Percentiles rank a stretch among this genome's conserved stretches.
These are phyloP conservation scores for Dolichoris vasculosae DNA, from an alignment of 1,140 invertebrate species.

Conservation along the genomic window DNA sequence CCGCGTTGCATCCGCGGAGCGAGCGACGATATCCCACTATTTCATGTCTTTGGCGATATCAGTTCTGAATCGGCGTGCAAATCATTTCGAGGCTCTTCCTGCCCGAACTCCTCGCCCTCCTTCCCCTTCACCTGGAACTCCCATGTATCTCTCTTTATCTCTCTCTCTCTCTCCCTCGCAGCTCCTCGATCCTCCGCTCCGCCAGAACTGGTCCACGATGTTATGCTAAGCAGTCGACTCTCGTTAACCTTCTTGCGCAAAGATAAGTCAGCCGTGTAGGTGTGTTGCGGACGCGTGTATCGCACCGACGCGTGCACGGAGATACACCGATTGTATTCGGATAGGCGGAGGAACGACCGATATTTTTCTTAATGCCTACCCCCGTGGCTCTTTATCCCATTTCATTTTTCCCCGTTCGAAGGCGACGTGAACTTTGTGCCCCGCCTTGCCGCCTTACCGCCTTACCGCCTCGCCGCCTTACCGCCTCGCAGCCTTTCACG, in stretches of 20 bases:
- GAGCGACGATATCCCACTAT: slow-evolving; percentile 58
- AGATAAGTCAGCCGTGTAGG: slow-evolving; percentile 43
- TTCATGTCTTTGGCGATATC: slow-evolving; percentile 64
- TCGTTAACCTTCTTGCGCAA: slow-evolving; percentile 60
- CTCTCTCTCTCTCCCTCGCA: slow-evolving; percentile 31
- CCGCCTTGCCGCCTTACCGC: background rate
- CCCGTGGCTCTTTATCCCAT: background rate
- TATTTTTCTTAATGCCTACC: background rate
- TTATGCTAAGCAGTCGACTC: slow-evolving; percentile 61
- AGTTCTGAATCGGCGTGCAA: slow-evolving; percentile 57
- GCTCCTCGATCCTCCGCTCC: slow-evolving; percentile 20
- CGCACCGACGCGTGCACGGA: background rate
- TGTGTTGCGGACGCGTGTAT: background rate
- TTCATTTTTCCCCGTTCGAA: background rate
- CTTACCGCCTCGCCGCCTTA: background rate
- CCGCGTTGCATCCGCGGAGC: background rate
- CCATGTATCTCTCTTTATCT: slow-evolving; percentile 37
- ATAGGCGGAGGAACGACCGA: background rate
- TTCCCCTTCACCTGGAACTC: background rate
- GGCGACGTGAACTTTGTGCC: background rate
- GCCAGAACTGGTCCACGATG: slow-evolving; percentile 52
- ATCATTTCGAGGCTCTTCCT: slow-evolving; percentile 57
- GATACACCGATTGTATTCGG: background rate
- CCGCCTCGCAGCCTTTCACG: too few species aligned
- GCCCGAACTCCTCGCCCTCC: too few species aligned